phyloP scores from a whole-genome alignment of 2,797 vertebrate species.

The Echiichthys vipera region DNA sequence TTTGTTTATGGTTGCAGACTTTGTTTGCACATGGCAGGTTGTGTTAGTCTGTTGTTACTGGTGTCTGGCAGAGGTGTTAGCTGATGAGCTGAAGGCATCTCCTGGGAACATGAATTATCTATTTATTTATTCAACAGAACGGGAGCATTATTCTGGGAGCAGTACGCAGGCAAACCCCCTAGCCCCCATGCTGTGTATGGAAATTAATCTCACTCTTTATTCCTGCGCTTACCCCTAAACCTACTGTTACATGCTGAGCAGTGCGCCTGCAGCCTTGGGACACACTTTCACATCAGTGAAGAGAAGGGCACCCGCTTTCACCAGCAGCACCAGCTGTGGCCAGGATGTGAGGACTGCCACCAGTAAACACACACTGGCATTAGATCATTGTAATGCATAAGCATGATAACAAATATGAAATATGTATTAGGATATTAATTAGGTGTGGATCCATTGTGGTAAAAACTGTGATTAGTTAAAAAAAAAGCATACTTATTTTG shows the following conservation, averaged over 20 bases:
- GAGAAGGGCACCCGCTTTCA: constrained; percentile 11
- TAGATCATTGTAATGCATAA: background rate
- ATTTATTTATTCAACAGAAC: constrained; percentile 79
- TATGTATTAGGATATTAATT: background rate
- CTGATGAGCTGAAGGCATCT: constrained; percentile 65
- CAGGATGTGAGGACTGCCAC: background rate
- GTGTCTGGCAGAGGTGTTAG: constrained; percentile 76
- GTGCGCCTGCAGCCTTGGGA: constrained; percentile 31
- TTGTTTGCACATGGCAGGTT: constrained; percentile 5
- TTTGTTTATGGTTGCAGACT: background rate
- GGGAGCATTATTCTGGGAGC: constrained; percentile 70
- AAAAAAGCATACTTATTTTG: background rate
- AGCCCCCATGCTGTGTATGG: constrained; percentile 71
- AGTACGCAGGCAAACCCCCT: constrained; percentile 31
- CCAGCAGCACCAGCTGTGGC: constrained; percentile 23
- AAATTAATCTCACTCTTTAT: constrained; percentile 76
- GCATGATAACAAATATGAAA: background rate
- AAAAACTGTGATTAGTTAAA: background rate
- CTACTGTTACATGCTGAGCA: constrained; percentile 44
- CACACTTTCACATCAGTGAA: constrained; percentile 47
- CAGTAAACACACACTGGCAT: background rate
- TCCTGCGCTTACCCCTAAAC: constrained; percentile 48
- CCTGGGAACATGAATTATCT: constrained; percentile 65
- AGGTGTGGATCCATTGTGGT: background rate
- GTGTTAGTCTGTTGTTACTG: constrained; percentile 29